Evolutionary conservation across 2,888 invertebrate species (phyloP), one percentile per base, ranked within the genome.

Genomic region (Pardosa pseudoannulata): DNA sequence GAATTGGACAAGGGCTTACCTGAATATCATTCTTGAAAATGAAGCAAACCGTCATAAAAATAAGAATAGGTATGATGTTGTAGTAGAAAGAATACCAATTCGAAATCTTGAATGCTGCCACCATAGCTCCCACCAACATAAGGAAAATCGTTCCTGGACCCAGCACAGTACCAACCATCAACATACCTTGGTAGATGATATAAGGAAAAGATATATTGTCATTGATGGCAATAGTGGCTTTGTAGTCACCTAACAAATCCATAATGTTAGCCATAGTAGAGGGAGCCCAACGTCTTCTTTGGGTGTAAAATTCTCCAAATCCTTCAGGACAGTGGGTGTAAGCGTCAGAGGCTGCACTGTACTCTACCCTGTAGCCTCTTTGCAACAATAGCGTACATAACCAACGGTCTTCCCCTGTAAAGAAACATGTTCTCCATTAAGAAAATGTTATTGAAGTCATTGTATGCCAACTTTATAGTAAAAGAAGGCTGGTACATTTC

Each of bases 291-390:
- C 93, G 91, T 50, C 93, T 90, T 31, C 93, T 90, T 89, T 93
- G 93, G 89, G 93, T 93, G 91, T 92, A 93, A 90, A 93, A 93
- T 90, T 93, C 93, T 73, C 91, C 91, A 90, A 93, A 93, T 11
- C 91, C 92, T 90, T 93, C 93, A 0, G 93, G 93, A 3, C 93
- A 93, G 89, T 92, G 92, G 1, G 93, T 93, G 82, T 92, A 90
- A 2, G 93, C 93, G 88, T 93, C 93, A 0, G 98, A 97, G 13
- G 99, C 99, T 90, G 99, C 99, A 89, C 98, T 98, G 91, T 99
- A 99, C 92, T 99, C 99, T 0, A 98, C 98, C 89, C 98, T 95
- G 92, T 99, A 99, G 13, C 99, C 99, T 92, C 98, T 94, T 93
- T 99, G 99, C 9, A 99, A 93, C n/a, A 99, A 93, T 64, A 99